Evolutionary conservation across 2,888 invertebrate genomes (phyloP), one percentile per base, ranked within the genome.

Genomic region (Sarcophaga variegata): DNA sequence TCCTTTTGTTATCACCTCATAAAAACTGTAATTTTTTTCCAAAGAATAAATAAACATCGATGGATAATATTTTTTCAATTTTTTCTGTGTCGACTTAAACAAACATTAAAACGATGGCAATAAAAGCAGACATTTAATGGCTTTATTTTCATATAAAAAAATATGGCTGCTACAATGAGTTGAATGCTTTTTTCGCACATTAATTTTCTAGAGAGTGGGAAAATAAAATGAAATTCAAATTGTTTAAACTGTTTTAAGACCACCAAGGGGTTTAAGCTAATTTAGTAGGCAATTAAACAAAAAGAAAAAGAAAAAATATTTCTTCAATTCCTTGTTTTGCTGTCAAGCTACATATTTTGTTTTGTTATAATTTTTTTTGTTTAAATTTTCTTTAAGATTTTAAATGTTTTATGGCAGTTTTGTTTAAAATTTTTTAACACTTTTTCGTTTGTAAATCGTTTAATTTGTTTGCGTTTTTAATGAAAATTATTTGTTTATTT

Each of bases 1-100:
- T 81, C 75, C 78, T 78, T 83, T 77, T 76, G 75, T 84, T 87
- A 83, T 62, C 87, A 87, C 83, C 81, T 84, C 87, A 76, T 87
- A 87, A 83, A 81, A n/a, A 63, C 22, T 59, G n/a, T 75, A 12
- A 27, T 64, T 63, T 81, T 63, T 37, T 70, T 20, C n/a, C 20
- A 63, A 20, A 81, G 81, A 87, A 81, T 47, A 81, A 87, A 84
- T 81, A 87, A 84, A 84, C 37, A 77, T 54, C 37, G 25, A 72
- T 62, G 78, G 71, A 27, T 45, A n/a, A 45, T 37, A 37, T 4
- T 47, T 11, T 37, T 4, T 37, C 25, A 66, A 66, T 63, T 22
- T 47, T 14, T 49, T 49, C 4, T 63, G 60, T 67, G 8, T 0
- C 37, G 37, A 49, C 5, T 47, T 64, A 67, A 82, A 66, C 74